Evolutionary conservation across 2,797 vertebrate genomes (phyloP), one percentile per base, ranked within the genome.

Genomic region (Atherinosoma microstoma): DNA sequence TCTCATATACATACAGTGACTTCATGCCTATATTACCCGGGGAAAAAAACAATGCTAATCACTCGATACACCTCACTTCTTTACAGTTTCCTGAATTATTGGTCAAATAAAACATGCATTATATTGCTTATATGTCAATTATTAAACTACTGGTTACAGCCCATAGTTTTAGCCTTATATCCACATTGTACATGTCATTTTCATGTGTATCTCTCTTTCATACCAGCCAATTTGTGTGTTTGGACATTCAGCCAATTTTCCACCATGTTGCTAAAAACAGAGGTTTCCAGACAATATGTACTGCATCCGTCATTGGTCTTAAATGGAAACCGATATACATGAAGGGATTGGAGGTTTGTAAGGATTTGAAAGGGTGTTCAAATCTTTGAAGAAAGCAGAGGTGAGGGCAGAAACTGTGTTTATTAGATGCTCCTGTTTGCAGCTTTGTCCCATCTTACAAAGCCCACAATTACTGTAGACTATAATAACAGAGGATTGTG

Each of bases 401-500:
- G 60, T 78, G 75, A 74, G 61, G 60, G 6, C 62, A 74, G 57
- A 71, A 73, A 71, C 18, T 57, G 74, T 73, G 66, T 84, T 88
- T 53, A 84, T 84, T 85, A 81, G 64, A 76, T 79, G 71, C 63
- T 78, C 68, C 60, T 67, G 6, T 78, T 60, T 73, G 57, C 70
- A 69, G 53, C 72, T 78, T 59, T 77, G 66, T 80, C 76, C 74
- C 24, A 27, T 79, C 58, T 67, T 38, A 64, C 56, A 70, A 22
- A 80, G 59, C 70, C 68, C 40, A 57, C 78, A 77, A 76, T 86
- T 81, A 87, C 58, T 75, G 78, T 65, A 70, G 42, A 67, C 70
- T 69, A 51, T 84, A 83, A 83, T 80, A 87, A 65, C 81, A 69
- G 10, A 71, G 70, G 73, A 86, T 85, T 81, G 78, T 83, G 67